These are phyloP conservation scores for Diploptera punctata DNA, from an alignment of 2,888 invertebrate genomes.

Conservation along the genomic window DNA sequence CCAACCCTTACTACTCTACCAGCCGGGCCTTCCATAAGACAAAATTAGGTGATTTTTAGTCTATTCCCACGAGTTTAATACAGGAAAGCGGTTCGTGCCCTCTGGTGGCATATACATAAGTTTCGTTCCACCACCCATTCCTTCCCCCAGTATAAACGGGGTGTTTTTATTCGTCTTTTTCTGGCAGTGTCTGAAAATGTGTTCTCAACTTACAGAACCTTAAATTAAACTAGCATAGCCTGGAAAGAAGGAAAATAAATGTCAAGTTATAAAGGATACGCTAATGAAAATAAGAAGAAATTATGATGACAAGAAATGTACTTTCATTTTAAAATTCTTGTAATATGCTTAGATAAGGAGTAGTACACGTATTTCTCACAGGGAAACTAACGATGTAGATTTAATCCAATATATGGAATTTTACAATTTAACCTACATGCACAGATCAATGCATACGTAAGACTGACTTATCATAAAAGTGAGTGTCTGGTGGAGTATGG, in stretches of 20 bases:
- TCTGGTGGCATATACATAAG: constrained; percentile 2
- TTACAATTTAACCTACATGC: too few species aligned
- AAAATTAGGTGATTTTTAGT: constrained; percentile 16
- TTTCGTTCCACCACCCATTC: not conserved
- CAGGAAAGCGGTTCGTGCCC: not conserved
- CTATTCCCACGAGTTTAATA: constrained; percentile 7
- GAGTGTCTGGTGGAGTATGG: too few species aligned
- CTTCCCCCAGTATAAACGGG: too few species aligned
- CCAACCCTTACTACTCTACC: not conserved
- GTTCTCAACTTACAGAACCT: constrained; percentile 2
- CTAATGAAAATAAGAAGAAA: not conserved
- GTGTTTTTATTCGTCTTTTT: not conserved
- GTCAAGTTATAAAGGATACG: constrained; percentile 13
- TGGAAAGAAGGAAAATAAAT: not conserved
- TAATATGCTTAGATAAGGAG: too few species aligned
- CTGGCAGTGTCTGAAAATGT: not conserved
- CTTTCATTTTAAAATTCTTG: too few species aligned
- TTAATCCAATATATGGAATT: too few species aligned
- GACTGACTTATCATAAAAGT: too few species aligned
- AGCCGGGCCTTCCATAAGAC: not conserved
- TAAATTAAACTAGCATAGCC: not conserved
- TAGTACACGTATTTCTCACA: too few species aligned
- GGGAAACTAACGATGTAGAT: too few species aligned
- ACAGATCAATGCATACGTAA: too few species aligned
- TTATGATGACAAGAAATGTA: not conserved